Evolutionary conservation across 2,113 vertebrate species (phyloP), one percentile per base, ranked within the genome.

Genomic region (Larimichthys polyactis): DNA sequence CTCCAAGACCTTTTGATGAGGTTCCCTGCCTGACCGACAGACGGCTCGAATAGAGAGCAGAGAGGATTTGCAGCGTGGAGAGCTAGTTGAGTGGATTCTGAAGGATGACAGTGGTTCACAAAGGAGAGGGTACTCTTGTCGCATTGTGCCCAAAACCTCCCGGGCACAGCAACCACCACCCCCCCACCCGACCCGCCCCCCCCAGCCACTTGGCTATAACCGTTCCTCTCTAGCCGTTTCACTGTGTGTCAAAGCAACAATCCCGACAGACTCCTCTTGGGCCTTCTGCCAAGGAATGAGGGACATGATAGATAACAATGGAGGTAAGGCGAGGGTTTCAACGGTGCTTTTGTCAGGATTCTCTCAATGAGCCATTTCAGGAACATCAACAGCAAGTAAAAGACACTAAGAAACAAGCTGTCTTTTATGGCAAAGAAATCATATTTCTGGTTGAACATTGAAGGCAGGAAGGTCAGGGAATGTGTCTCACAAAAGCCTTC

Each of bases 31-130:
- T 91, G 92, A 92, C 85, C 75, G 91, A 90, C 93, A 94, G 92
- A 94, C 90, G 82, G 87, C 89, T 51, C 64, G 71, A 85, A 87
- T 49, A 69, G 87, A 90, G 84, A 90, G 87, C 82, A 77, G 75
- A 86, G 93, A 92, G 93, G 94, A 95, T 95, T 95, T 95, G 90
- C 82, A 20, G 90, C 73, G 69, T 94, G 83, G 86, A 94, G 94
- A 92, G 93, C 83, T 71, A 81, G 90, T 95, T 60, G 90, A 94
- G 90, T 91, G 88, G 84, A 83, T 90, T 88, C 75, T 92, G 92
- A 92, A 93, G 91, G 93, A 94, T 94, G 94, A 95, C 94, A 94
- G 92, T 91, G 79, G 88, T 80, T 87, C 84, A 94, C 92, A 93
- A 91, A 90, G 90, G 90, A 91, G 87, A 93, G 87, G 82, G 84